These are phyloP conservation scores for Malurus leucopterus DNA, from an alignment of 2,797 vertebrate genomes.

Conservation along the genomic window DNA sequence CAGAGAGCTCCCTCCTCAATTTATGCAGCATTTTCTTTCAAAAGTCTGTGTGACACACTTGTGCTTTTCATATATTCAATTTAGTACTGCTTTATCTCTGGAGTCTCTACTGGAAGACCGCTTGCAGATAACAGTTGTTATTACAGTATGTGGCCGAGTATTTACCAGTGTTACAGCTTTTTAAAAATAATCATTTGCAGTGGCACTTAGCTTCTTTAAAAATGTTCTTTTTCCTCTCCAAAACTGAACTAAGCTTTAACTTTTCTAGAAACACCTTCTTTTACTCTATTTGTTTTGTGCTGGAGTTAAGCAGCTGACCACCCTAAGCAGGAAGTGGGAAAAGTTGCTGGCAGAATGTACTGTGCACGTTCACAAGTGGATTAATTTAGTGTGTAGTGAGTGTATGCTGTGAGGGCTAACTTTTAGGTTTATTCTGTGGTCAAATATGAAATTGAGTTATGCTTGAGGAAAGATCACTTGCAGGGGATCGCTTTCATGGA, in stretches of 20 bases:
- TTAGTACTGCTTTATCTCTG: neutral
- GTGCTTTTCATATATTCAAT: neutral
- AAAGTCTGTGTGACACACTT: conserved; percentile 3
- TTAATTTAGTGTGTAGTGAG: neutral
- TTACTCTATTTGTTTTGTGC: neutral
- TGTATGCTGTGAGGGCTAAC: neutral
- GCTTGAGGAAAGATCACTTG: neutral
- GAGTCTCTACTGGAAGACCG: neutral
- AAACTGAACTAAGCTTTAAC: neutral
- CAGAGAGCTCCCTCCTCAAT: neutral
- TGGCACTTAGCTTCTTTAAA: neutral
- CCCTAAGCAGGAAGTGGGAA: rapidly evolving
- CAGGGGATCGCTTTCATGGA: rapidly evolving
- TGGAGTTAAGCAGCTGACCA: neutral
- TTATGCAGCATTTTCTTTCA: conserved; percentile 19
- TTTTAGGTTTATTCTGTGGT: neutral
- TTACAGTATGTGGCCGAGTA: neutral
- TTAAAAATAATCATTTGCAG: neutral
- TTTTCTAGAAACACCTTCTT: neutral
- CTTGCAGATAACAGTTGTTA: conserved; percentile 24
- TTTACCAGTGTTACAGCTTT: neutral
- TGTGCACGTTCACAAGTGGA: neutral
- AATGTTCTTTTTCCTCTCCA: neutral
- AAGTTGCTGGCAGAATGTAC: neutral
- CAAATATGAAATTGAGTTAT: neutral